These are phyloP conservation scores for Tenthredo distinguenda DNA, from an alignment of 2,888 invertebrate species.

Conservation along the genomic window DNA sequence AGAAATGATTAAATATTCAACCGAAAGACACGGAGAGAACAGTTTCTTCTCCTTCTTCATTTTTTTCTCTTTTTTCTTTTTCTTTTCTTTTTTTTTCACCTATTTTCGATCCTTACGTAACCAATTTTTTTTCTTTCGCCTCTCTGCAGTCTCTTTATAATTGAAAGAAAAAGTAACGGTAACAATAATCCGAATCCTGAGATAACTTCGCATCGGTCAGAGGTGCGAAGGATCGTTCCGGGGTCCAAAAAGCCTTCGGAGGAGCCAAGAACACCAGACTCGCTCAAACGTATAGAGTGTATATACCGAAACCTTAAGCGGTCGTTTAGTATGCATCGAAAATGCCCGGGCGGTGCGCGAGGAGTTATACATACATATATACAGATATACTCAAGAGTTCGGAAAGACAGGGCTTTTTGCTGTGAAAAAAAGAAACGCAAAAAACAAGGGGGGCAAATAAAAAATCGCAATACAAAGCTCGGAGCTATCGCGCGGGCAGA, in stretches of 20 bases:
- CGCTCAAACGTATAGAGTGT: constrained; percentile 23
- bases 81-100: neutral
- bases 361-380: neutral
- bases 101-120: neutral
- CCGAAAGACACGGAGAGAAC: neutral
- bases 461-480: constrained; percentile 65
- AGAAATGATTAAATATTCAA: neutral
- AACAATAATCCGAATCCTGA: neutral
- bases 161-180: neutral
- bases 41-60: neutral
- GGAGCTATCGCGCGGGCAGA: constrained; percentile 42
- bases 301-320: constrained; percentile 64
- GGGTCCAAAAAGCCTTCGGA: neutral
- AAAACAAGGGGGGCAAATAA: constrained; percentile 60
- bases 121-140: neutral
- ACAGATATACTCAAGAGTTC: constrained; percentile 65
- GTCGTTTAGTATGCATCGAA: constrained; percentile 77
- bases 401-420: constrained; percentile 72
- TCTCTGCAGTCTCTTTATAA: neutral
- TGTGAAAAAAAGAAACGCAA: constrained; percentile 61
- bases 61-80: neutral
- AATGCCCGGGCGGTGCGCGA: constrained; percentile 67
- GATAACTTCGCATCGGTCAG: constrained; percentile 1
- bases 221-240: neutral
- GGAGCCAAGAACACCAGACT: too few relatives aligned